Conservation (phyloP, 2,888 invertebrate genomes). For the Campaea margaritaria region DNA sequence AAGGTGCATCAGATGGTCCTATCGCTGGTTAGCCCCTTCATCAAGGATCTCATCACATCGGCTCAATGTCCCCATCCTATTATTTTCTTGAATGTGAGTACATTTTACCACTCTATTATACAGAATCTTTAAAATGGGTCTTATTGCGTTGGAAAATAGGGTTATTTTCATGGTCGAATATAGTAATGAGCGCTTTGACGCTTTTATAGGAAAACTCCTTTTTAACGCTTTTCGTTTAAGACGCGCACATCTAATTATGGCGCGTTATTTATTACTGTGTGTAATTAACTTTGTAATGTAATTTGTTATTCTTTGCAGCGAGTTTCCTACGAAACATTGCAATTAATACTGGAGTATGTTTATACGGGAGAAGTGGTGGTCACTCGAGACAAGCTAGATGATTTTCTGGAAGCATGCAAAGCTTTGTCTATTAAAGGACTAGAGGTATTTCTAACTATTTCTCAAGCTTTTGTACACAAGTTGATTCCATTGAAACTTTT, state of each 20-base stretch:
- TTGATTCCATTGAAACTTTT: too few relatives aligned
- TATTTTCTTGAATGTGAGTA: slow-evolving; percentile 74
- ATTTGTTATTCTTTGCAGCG: slow-evolving; percentile 60
- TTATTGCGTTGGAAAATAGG: too few relatives aligned
- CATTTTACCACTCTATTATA: too few relatives aligned
- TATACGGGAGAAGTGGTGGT: slow-evolving; percentile 76
- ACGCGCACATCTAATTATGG: too few relatives aligned
- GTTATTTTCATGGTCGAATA: too few relatives aligned
- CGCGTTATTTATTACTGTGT: too few relatives aligned
- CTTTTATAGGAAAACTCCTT: too few relatives aligned
- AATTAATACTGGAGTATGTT: slow-evolving; percentile 71
- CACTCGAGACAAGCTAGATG: slow-evolving; percentile 57
- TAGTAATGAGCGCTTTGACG: too few relatives aligned
- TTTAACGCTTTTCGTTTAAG: too few relatives aligned
- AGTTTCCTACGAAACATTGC: slow-evolving; percentile 66
- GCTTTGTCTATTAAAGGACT: slow-evolving; percentile 73
- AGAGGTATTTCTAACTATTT: slow-evolving; percentile 31
- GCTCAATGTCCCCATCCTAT: slow-evolving; percentile 71
- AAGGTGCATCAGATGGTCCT: slow-evolving; percentile 76
- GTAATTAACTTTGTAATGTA: too few relatives aligned
- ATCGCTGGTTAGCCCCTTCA: slow-evolving; percentile 73
- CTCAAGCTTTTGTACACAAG: too few relatives aligned
- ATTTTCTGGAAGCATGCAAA: slow-evolving; percentile 67
- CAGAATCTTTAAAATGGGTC: too few relatives aligned
- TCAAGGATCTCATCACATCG: slow-evolving; percentile 70